These are phyloP conservation scores for Mylabris sibirica DNA, from an alignment of 2,888 invertebrate genomes.

Conservation along the genomic window DNA sequence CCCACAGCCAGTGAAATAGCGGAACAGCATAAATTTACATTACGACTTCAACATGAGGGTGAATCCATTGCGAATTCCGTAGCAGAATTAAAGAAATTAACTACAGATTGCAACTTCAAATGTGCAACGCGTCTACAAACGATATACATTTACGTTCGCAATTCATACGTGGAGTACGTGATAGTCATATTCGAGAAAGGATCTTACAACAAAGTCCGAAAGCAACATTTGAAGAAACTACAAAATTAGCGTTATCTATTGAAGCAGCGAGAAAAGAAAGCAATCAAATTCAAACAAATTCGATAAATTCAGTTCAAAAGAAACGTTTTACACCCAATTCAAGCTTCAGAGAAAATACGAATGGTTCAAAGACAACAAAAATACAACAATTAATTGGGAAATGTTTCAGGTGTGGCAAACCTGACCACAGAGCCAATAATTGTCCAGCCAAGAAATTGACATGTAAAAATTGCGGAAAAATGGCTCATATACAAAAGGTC, in stretches of 20 bases:
- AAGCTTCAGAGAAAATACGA: neutral
- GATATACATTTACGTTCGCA: slow-evolving; percentile 23
- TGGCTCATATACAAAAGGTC: neutral
- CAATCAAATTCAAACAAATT: too few species aligned
- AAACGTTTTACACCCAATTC: neutral
- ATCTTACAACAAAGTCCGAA: too few species aligned
- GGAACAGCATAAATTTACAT: slow-evolving; percentile 34
- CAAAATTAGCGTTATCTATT: neutral
- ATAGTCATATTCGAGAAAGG: neutral
- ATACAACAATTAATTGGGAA: neutral
- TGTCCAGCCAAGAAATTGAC: neutral
- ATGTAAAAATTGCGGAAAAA: neutral
- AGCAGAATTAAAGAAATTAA: slow-evolving; percentile 30
- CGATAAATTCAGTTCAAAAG: neutral
- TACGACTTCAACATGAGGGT: slow-evolving; percentile 30
- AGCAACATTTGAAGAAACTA: neutral
- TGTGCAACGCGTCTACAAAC: slow-evolving; percentile 24
- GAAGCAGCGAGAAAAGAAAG: neutral
- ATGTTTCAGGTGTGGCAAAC: neutral
- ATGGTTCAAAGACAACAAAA: neutral
- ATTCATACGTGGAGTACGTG: slow-evolving; percentile 24
- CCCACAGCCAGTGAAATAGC: slow-evolving; percentile 30
- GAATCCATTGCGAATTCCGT: slow-evolving; percentile 24
- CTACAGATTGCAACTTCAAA: slow-evolving; percentile 27
- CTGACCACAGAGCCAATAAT: neutral